Conservation (phyloP, 2,888 invertebrate genomes). For the Ceraclea dissimilis region DNA sequence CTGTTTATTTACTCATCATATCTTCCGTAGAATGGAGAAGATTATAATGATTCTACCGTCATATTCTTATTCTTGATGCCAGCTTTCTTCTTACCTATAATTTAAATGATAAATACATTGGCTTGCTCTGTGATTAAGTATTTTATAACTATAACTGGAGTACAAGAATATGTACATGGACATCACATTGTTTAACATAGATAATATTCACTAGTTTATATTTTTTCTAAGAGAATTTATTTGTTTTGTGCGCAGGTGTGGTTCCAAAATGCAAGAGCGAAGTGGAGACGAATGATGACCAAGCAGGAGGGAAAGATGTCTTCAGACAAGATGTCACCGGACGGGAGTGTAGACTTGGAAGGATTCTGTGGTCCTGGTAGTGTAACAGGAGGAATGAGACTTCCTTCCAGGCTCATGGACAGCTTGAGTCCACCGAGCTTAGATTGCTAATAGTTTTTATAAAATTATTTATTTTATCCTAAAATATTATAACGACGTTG, state of each 20-base stretch:
- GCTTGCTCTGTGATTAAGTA: too few species aligned
- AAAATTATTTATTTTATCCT: too few species aligned
- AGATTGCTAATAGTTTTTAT: slow-evolving; percentile 58
- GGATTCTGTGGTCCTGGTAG: slow-evolving; percentile 44
- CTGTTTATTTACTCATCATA: neutral
- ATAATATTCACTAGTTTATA: too few species aligned
- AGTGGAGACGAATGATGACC: slow-evolving; percentile 83
- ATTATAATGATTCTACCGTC: too few species aligned
- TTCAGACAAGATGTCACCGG: slow-evolving; percentile 63
- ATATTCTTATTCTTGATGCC: neutral
- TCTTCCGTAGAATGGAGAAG: too few species aligned
- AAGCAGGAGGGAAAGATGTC: slow-evolving; percentile 67
- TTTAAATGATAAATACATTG: neutral
- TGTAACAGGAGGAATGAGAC: slow-evolving; percentile 41
- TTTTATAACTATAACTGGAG: too few species aligned
- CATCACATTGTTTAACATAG: too few species aligned
- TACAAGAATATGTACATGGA: too few species aligned
- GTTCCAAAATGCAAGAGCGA: slow-evolving; percentile 93
- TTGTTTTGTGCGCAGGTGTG: slow-evolving; percentile 62
- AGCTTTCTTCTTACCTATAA: neutral
- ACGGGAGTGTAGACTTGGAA: slow-evolving; percentile 56
- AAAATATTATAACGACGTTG: too few species aligned
- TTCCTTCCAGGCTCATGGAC: neutral
- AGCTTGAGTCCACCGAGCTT: slow-evolving; percentile 58
- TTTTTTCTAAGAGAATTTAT: too few species aligned